phyloP scores from a whole-genome alignment of 2,888 invertebrate species.

The Cantharis rufa region DNA sequence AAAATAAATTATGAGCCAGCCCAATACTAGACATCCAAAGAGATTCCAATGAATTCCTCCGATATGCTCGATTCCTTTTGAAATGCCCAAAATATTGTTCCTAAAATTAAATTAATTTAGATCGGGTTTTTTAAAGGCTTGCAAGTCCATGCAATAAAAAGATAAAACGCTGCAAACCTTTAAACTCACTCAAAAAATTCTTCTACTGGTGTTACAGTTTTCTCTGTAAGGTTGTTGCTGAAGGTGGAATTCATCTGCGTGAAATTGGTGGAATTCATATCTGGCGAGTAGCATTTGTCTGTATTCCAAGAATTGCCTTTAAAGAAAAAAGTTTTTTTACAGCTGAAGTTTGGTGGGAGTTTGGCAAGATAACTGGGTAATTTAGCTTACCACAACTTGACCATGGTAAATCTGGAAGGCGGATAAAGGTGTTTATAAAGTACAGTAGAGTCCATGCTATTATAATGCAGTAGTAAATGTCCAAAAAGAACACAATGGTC shows the following conservation, averaged over 20 bases:
- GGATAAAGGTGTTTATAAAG: constrained; percentile 63
- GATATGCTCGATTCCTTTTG: constrained; percentile 63
- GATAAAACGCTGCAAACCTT: constrained; percentile 16
- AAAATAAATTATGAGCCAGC: constrained; percentile 72
- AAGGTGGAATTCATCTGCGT: not conserved
- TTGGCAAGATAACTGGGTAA: not conserved
- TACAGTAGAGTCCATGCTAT: constrained; percentile 78
- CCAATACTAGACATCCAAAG: constrained; percentile 65
- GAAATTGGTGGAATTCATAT: constrained; percentile 13
- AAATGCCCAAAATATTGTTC: constrained; percentile 65
- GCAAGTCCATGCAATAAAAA: constrained; percentile 9
- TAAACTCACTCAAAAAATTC: constrained; percentile 64
- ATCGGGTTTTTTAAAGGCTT: not conserved
- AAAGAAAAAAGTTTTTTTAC: constrained; percentile 31
- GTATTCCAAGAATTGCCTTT: constrained; percentile 71
- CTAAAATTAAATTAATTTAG: constrained; percentile 51
- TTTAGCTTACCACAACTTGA: constrained; percentile 60
- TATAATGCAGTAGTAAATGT: constrained; percentile 77
- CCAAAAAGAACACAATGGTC: constrained; percentile 75
- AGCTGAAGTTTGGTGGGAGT: not conserved
- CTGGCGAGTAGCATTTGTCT: constrained; percentile 54
- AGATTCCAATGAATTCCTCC: constrained; percentile 72
- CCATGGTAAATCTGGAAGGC: constrained; percentile 67
- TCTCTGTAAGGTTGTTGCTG: constrained; percentile 19
- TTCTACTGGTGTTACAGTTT: constrained; percentile 59